These are phyloP conservation scores for Cyphomyrmex costatus DNA, from an alignment of 1,140 invertebrate genomes.

Conservation along the genomic window DNA sequence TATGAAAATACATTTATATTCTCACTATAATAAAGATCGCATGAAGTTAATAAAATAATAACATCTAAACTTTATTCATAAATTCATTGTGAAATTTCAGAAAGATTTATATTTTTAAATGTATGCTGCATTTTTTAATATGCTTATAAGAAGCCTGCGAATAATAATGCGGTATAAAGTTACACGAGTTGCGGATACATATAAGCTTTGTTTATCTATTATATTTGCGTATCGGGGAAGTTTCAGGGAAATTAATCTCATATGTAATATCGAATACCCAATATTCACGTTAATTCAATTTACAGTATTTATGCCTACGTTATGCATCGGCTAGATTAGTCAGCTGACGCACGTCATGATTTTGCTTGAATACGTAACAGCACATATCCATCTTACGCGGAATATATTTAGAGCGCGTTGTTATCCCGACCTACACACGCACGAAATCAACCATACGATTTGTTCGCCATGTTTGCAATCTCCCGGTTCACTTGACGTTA, in stretches of 20 bases:
- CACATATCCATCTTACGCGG: slow-evolving; percentile 45
- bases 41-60: background rate
- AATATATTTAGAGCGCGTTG: slow-evolving; percentile 48
- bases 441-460: slow-evolving; percentile 24
- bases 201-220: background rate
- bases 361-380: slow-evolving; percentile 17
- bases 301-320: slow-evolving; percentile 31
- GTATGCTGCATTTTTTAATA: background rate
- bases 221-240: background rate
- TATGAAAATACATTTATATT: background rate
- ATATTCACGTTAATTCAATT: slow-evolving; percentile 41
- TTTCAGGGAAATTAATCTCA: slow-evolving; percentile 39
- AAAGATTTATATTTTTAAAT: background rate
- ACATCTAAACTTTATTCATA: no score
- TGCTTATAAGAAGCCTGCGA: background rate
- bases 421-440: slow-evolving; percentile 20
- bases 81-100: background rate
- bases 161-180: background rate
- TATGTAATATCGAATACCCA: background rate
- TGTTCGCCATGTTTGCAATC: slow-evolving; percentile 18
- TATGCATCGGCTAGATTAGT: slow-evolving; percentile 16
- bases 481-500: slow-evolving; percentile 2
- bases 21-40: background rate
- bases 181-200: background rate
- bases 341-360: slow-evolving; percentile 45